Evolutionary conservation across 2,797 vertebrate species (phyloP).

Genomic region (Lemur catta): DNA sequence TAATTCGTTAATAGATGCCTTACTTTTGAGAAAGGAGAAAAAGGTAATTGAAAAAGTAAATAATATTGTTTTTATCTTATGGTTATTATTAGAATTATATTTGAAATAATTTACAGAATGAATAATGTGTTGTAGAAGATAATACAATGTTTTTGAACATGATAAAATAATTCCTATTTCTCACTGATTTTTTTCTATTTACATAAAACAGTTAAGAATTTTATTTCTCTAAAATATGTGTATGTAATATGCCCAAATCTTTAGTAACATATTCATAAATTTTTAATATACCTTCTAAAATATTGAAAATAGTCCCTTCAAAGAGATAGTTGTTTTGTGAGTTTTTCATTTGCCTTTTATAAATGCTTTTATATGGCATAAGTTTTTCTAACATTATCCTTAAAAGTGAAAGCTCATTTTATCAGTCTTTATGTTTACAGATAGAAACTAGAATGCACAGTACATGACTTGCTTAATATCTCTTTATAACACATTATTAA

Average conservation of each 20-base stretch:
- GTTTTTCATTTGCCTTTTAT: neutral
- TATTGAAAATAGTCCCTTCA: neutral
- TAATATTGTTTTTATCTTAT: neutral
- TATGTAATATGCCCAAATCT: neutral
- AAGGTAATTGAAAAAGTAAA: neutral
- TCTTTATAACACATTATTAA: neutral
- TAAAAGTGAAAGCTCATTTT: slow-evolving; percentile 2
- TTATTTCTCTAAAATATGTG: neutral
- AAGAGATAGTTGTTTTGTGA: neutral
- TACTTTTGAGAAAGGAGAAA: neutral
- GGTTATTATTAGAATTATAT: neutral
- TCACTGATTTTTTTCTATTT: neutral
- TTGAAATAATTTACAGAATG: slow-evolving; percentile 26
- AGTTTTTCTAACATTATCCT: neutral
- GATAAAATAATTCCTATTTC: neutral
- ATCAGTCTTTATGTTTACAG: neutral
- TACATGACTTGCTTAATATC: neutral
- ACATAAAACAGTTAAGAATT: neutral
- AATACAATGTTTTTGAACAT: neutral
- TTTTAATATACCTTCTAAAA: neutral
- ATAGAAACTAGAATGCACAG: neutral
- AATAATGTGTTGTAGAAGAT: neutral
- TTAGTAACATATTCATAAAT: neutral
- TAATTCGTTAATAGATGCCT: neutral
- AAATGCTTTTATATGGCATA: neutral